Evolutionary conservation across 2,888 invertebrate genomes (phyloP).

Genomic region (Cephus pulcher): DNA sequence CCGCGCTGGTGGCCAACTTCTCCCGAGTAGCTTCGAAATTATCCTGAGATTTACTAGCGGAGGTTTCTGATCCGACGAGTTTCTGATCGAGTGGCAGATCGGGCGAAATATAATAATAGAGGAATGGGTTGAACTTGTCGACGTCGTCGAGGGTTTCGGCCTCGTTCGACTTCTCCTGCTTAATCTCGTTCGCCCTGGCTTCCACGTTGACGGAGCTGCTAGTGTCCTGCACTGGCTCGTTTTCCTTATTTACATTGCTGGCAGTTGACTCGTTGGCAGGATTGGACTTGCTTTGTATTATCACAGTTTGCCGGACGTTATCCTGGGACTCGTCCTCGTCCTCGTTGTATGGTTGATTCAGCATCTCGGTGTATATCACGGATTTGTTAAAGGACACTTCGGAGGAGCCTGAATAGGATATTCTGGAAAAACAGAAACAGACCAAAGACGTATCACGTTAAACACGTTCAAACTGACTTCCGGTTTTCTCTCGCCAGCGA

Average conservation of each 20-base stretch:
- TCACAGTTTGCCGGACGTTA: constrained; percentile 13
- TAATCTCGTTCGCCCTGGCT: constrained; percentile 13
- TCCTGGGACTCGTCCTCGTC: constrained; percentile 24
- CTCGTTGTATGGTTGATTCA: constrained; percentile 15
- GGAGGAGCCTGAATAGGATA: constrained; percentile 36
- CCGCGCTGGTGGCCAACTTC: background rate
- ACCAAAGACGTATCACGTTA: no score
- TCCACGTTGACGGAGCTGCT: constrained; percentile 18
- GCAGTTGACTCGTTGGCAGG: constrained; percentile 17
- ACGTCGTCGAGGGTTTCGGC: constrained; percentile 51
- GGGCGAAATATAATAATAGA: constrained; percentile 71
- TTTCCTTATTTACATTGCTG: constrained; percentile 22
- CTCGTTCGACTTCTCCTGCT: constrained; percentile 18
- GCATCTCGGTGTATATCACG: constrained; percentile 19
- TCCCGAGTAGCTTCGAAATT: background rate
- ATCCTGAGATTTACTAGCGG: background rate
- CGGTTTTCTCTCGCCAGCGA: no score
- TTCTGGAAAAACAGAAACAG: constrained; percentile 22
- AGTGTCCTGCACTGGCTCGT: background rate
- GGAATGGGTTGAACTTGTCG: constrained; percentile 69
- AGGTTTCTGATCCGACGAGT: constrained; percentile 42
- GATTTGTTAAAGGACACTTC: constrained; percentile 28
- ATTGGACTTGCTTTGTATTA: constrained; percentile 6
- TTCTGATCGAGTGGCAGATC: constrained; percentile 67
- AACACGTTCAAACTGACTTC: no score